Evolutionary conservation across 2,797 vertebrate species (phyloP).

Genomic region (Mormyrus hasselquistii): DNA sequence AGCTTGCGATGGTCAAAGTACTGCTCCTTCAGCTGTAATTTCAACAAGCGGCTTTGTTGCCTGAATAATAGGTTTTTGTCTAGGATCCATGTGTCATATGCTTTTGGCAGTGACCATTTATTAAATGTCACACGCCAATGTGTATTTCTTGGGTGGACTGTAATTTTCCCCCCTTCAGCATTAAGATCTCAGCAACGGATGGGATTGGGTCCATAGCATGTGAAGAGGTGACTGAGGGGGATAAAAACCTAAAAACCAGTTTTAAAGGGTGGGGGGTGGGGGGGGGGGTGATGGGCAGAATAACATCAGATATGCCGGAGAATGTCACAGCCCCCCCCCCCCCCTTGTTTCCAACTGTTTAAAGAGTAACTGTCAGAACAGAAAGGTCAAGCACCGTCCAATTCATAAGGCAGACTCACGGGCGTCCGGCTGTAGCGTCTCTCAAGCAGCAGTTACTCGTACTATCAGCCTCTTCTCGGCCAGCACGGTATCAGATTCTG

Average conservation of each 20-base stretch:
- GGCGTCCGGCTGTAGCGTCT: not conserved
- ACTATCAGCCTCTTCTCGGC: not conserved
- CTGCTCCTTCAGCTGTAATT: not conserved
- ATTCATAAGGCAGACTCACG: not conserved
- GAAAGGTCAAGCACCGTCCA: not conserved
- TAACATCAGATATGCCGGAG: not conserved
- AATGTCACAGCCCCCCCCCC: conserved; percentile 3
- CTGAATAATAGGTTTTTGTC: conserved; percentile 1
- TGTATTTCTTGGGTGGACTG: not conserved
- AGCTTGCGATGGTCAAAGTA: not conserved
- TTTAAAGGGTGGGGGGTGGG: not conserved
- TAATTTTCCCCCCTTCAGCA: not conserved
- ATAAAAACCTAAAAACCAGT: not conserved
- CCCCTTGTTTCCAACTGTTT: conserved; percentile 14
- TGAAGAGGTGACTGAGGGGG: not conserved
- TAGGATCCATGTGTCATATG: not conserved
- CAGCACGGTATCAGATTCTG: not conserved
- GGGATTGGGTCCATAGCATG: not conserved
- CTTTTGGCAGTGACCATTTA: not conserved
- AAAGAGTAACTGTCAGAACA: conserved; percentile 10
- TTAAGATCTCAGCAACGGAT: not conserved
- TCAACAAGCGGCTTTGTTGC: not conserved
- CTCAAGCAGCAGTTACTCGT: not conserved
- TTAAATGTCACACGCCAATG: not conserved
- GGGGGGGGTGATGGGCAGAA: not conserved